Percentiles rank a stretch among this genome's conserved stretches.
Conservation (phyloP, 2,113 vertebrate genomes). For the Sylvia atricapilla region DNA sequence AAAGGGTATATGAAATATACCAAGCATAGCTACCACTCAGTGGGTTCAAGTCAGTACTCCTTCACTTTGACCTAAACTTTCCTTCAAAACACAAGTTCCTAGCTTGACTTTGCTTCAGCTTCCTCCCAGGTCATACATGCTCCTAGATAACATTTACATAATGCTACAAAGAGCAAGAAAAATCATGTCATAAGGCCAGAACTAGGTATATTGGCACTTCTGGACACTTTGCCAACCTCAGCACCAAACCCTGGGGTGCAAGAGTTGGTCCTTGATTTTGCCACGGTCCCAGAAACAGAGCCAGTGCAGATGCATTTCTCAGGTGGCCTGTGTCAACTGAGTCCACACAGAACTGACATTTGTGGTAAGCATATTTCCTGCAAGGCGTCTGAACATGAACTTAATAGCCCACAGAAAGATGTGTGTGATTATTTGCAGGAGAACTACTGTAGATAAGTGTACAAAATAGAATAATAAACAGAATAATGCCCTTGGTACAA, state of each 20-base stretch:
- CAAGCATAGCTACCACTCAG: not conserved
- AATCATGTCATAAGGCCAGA: not conserved
- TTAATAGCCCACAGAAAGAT: not conserved
- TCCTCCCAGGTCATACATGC: not conserved
- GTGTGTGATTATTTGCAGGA: not conserved
- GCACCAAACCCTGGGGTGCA: not conserved
- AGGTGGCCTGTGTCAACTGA: not conserved
- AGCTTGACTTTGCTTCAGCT: not conserved
- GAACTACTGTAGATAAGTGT: accelerated
- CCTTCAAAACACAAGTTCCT: not conserved
- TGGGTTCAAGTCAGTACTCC: not conserved
- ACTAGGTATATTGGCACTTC: not conserved
- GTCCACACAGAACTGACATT: not conserved
- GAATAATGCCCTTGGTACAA: not conserved
- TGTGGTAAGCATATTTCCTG: not conserved
- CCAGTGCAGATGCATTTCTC: not conserved
- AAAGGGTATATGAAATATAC: not conserved
- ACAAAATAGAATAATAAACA: not conserved
- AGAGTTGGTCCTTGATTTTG: not conserved
- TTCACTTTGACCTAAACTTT: not conserved
- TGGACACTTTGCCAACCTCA: not conserved
- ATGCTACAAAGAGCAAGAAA: not conserved
- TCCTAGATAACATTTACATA: not conserved
- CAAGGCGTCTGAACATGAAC: not conserved
- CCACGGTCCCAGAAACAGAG: not conserved